Evolutionary conservation across 2,797 vertebrate species (phyloP).

Genomic region (Chloroceryle inda): DNA sequence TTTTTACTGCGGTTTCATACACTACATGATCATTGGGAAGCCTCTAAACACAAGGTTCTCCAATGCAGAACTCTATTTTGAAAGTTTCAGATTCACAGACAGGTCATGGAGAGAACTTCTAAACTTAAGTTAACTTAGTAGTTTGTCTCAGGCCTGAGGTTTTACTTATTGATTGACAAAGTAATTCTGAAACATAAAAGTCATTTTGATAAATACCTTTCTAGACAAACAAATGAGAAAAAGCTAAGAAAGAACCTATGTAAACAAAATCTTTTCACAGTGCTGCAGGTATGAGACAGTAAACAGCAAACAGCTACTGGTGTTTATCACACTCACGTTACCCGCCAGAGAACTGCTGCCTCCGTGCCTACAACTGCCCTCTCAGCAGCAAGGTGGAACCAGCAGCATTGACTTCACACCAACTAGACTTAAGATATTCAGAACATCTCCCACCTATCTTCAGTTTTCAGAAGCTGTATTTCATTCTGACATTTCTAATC

Average conservation of each 20-base stretch:
- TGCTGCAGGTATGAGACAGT: background rate
- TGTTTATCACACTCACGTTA: background rate
- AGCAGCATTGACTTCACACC: background rate
- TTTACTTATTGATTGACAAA: background rate
- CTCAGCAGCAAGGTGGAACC: background rate
- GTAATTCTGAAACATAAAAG: background rate
- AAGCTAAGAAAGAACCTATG: background rate
- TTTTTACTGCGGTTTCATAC: background rate
- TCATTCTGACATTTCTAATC: background rate
- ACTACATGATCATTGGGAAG: background rate
- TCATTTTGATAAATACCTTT: background rate
- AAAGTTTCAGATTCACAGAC: background rate
- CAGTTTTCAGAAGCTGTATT: background rate
- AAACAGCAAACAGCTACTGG: background rate
- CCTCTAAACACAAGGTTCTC: background rate
- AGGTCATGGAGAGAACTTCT: background rate
- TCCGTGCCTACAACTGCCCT: background rate
- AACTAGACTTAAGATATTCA: background rate
- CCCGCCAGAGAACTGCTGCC: background rate
- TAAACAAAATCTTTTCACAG: background rate
- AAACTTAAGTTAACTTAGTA: background rate
- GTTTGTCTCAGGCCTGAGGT: background rate
- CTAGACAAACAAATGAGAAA: background rate
- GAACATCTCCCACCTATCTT: background rate
- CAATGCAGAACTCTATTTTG: background rate